These are phyloP conservation scores for Nasonia giraulti DNA, from an alignment of 1,140 invertebrate species.

Conservation along the genomic window DNA sequence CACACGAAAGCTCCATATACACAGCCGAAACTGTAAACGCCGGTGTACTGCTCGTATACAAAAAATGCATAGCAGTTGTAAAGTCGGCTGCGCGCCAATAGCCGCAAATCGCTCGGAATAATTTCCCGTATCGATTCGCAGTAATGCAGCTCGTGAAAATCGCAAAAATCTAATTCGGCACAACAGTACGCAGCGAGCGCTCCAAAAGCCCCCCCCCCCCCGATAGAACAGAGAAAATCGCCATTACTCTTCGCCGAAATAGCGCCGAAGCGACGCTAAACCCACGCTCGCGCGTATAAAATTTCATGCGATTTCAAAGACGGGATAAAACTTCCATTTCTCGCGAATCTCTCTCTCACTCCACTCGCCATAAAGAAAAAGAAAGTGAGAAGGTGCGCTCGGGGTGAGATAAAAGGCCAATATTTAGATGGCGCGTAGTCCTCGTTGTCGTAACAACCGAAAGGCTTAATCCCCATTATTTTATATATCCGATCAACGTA, in stretches of 20 bases:
- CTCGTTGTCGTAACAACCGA: background rate
- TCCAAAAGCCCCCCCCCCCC: background rate
- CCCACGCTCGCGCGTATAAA: background rate
- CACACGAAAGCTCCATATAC: background rate
- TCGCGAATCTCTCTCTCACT: background rate
- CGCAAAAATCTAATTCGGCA: background rate
- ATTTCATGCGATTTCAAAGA: conserved; percentile 34
- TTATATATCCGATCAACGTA: background rate
- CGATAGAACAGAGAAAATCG: conserved; percentile 10
- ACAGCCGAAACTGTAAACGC: too few species aligned
- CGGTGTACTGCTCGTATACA: background rate
- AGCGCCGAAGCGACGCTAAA: background rate
- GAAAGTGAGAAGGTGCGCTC: background rate
- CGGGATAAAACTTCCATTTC: conserved; percentile 1
- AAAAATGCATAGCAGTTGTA: background rate
- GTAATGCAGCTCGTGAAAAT: background rate
- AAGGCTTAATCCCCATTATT: conserved; percentile 34
- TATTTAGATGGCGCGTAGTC: conserved; percentile 19
- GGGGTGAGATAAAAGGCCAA: background rate
- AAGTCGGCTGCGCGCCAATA: background rate
- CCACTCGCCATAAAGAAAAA: background rate
- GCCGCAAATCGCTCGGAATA: background rate
- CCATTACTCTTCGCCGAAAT: conserved; percentile 20
- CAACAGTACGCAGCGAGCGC: background rate
- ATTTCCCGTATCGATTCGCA: background rate